Evolutionary conservation across 2,797 vertebrate species (phyloP).

Genomic region (Myotis planiceps): DNA sequence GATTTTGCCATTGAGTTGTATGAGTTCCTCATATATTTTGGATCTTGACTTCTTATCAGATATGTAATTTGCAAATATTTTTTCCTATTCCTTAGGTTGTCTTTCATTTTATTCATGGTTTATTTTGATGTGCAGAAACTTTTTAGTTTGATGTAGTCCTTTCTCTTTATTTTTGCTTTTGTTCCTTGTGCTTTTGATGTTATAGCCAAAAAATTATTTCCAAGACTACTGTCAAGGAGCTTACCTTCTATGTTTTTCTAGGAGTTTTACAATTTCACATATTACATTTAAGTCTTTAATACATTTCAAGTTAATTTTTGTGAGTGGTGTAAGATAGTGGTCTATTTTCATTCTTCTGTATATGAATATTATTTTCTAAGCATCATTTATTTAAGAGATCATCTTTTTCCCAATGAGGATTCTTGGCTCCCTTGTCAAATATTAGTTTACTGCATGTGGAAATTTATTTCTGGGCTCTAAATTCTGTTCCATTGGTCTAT

Average conservation of each 20-base stretch:
- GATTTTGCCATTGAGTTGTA: neutral
- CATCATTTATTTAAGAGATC: neutral
- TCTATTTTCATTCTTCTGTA: neutral
- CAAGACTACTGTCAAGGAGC: neutral
- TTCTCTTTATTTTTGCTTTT: neutral
- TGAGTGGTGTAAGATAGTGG: neutral
- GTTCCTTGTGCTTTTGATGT: neutral
- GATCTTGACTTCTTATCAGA: neutral
- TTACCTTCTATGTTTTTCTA: neutral
- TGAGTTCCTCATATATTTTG: neutral
- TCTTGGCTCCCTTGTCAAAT: neutral
- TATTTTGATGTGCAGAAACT: neutral
- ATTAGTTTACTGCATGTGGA: neutral
- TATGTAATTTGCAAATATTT: neutral
- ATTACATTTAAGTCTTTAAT: neutral
- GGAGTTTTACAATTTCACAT: neutral
- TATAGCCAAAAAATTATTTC: neutral
- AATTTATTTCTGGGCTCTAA: neutral
- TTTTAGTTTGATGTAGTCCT: neutral
- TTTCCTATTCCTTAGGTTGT: neutral
- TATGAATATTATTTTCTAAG: neutral
- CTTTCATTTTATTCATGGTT: neutral
- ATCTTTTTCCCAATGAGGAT: neutral
- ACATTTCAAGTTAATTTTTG: neutral
- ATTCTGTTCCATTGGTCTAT: neutral